Evolutionary conservation across 2,888 invertebrate genomes (phyloP).

Genomic region (Nephrocerus scutellatus): DNA sequence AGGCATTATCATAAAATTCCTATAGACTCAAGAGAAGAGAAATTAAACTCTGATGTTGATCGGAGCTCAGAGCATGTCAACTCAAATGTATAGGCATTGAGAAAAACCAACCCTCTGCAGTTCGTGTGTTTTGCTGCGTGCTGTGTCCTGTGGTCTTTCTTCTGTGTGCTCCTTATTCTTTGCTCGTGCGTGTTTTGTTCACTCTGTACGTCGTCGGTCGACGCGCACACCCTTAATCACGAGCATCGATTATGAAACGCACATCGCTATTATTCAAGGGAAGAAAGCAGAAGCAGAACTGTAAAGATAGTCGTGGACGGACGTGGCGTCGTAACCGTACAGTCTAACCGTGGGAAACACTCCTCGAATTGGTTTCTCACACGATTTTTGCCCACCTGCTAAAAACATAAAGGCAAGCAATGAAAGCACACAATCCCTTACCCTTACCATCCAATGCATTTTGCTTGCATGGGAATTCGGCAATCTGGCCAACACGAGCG

Average conservation of each 20-base stretch:
- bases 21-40: too few species aligned
- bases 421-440: too few species aligned
- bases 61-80: too few species aligned
- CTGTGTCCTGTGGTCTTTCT: conserved; percentile 9
- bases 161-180: conserved; percentile 8
- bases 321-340: conserved; percentile 25
- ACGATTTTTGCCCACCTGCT: conserved; percentile 45
- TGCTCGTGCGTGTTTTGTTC: conserved; percentile 1
- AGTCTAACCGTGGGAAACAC: conserved; percentile 44
- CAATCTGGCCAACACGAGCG: conserved; percentile 21
- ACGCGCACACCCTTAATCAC: too few species aligned
- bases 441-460: conserved; percentile 4
- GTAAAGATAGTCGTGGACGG: conserved; percentile 33
- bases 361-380: conserved; percentile 47
- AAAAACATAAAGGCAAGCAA: too few species aligned
- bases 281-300: conserved; percentile 25
- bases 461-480: conserved; percentile 33
- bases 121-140: too few species aligned
- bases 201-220: conserved; percentile 8
- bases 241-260: too few species aligned
- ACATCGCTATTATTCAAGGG: too few species aligned
- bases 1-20: too few species aligned
- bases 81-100: conserved; percentile 14
- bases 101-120: conserved; percentile 22
- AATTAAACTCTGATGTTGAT: too few species aligned